These are phyloP conservation scores for Euglossa dilemma DNA, from an alignment of 1,140 invertebrate species.

Conservation along the genomic window DNA sequence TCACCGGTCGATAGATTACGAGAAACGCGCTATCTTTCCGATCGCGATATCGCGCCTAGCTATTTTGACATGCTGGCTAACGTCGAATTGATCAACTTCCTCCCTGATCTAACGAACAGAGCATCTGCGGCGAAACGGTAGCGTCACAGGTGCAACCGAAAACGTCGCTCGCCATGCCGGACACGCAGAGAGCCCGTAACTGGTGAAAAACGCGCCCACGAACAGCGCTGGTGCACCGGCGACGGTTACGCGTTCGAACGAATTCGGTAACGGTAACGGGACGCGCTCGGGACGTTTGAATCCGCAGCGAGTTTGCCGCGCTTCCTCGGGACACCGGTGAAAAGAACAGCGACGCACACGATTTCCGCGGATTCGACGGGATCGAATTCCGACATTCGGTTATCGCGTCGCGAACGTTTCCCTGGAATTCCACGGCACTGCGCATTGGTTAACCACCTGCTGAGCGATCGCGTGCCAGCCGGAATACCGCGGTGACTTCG, in stretches of 20 bases:
- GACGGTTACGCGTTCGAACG: not conserved
- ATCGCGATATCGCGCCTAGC: conserved; percentile 9
- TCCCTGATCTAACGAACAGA: no score
- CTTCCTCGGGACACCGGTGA: not conserved
- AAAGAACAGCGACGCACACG: no score
- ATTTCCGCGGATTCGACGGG: not conserved
- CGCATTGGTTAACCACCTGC: conserved; percentile 65
- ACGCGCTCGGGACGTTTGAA: conserved; percentile 18
- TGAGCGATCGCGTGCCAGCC: conserved; percentile 59
- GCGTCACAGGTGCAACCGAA: conserved; percentile 19
- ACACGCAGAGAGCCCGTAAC: conserved; percentile 4
- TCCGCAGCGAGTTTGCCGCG: not conserved
- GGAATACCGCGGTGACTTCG: conserved; percentile 30
- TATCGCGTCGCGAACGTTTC: not conserved
- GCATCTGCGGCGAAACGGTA: conserved; percentile 1
- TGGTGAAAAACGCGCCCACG: not conserved
- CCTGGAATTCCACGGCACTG: conserved; percentile 44
- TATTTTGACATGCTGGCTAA: conserved; percentile 14
- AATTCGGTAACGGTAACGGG: not conserved
- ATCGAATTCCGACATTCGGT: not conserved
- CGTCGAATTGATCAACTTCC: not conserved
- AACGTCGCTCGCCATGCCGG: not conserved
- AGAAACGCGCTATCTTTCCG: not conserved
- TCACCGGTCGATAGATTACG: conserved; percentile 41
- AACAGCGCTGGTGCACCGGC: not conserved